A percentile compares a stretch with the other conserved stretches of the same genome.
phyloP scores from a whole-genome alignment of 2,113 vertebrate genomes.

The Aplodontia rufa region DNA sequence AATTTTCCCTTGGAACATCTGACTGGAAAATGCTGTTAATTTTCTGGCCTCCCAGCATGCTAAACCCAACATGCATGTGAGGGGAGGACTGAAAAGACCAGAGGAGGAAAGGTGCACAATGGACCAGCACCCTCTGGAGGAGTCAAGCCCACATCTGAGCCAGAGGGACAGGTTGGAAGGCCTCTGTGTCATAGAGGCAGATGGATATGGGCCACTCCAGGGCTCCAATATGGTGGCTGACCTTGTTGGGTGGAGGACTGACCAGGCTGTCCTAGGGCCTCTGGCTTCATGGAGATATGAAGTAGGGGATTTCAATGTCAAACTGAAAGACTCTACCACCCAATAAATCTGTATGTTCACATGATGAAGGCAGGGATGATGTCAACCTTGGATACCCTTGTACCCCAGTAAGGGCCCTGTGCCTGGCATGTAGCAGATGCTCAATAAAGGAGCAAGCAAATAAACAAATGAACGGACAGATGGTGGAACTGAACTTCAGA shows the following conservation, averaged over 20 bases:
- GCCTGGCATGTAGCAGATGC: neutral
- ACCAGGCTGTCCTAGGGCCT: neutral
- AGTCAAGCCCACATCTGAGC: neutral
- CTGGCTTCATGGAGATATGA: neutral
- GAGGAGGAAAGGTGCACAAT: too few species aligned
- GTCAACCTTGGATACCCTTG: neutral
- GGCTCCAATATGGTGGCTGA: accelerated
- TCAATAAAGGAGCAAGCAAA: neutral
- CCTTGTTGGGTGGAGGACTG: neutral
- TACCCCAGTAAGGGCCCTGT: neutral
- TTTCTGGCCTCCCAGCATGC: neutral
- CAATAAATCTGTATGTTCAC: neutral
- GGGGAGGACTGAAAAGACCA: neutral
- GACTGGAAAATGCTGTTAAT: neutral
- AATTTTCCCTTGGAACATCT: neutral
- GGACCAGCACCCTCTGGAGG: neutral
- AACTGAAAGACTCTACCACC: neutral
- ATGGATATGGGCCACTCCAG: neutral
- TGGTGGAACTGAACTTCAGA: neutral
- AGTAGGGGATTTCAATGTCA: neutral
- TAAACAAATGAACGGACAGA: neutral
- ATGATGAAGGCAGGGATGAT: accelerated
- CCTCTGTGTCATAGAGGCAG: too few species aligned
- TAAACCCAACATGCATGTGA: neutral
- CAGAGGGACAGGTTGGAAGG: neutral